These are phyloP conservation scores for Anomalospiza imberbis DNA, from an alignment of 2,797 vertebrate species.

Conservation along the genomic window DNA sequence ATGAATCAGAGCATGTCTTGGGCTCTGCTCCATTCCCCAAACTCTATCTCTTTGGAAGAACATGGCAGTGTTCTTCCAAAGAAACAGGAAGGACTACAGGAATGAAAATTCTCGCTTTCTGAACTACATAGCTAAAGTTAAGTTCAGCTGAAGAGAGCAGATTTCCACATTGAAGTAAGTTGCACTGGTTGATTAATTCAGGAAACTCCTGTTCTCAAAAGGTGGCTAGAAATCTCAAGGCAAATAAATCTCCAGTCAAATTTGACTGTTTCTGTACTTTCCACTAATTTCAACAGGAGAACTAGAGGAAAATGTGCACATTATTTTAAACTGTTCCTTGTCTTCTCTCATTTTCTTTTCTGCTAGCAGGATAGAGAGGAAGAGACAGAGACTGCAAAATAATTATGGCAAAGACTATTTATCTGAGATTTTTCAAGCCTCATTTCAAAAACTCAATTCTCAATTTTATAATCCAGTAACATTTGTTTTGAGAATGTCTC, in stretches of 20 bases:
- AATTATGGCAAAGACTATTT: not conserved
- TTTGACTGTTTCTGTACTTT: not conserved
- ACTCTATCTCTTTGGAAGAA: not conserved
- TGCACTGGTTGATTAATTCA: not conserved
- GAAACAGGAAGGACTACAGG: not conserved
- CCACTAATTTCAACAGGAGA: not conserved
- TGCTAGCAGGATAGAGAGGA: not conserved
- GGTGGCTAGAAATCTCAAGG: not conserved
- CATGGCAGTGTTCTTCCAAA: not conserved
- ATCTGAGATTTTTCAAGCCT: not conserved
- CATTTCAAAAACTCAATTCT: not conserved
- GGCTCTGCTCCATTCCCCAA: not conserved
- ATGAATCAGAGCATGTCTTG: not conserved
- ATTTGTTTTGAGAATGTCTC: conserved; percentile 14
- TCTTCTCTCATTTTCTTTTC: not conserved
- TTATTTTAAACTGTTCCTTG: not conserved
- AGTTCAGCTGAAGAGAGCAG: not conserved
- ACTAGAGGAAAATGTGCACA: not conserved
- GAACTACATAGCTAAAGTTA: not conserved
- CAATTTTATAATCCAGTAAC: not conserved
- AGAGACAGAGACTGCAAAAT: not conserved
- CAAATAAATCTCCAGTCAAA: not conserved
- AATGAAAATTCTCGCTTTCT: not conserved
- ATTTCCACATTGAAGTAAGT: not conserved
- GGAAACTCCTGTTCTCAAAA: not conserved